Conservation (phyloP, 2,113 vertebrate species). For the Oryzias celebensis region DNA sequence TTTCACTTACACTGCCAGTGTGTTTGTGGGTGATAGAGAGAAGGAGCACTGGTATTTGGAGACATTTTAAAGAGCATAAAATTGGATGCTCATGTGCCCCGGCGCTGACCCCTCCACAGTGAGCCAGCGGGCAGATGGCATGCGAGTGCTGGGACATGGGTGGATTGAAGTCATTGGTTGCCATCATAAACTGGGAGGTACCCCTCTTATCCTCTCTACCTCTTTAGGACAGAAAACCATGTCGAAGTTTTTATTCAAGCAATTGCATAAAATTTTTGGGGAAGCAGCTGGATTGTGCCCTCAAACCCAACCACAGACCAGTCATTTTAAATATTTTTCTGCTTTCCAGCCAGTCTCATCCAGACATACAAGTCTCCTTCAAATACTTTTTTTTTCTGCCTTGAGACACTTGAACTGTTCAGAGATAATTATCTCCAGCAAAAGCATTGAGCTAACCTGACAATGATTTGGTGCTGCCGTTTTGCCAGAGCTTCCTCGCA, state of each 20-base stretch:
- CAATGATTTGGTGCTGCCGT: slow-evolving; percentile 32
- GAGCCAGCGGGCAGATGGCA: slow-evolving; percentile 52
- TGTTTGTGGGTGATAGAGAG: slow-evolving; percentile 19
- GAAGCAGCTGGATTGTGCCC: slow-evolving; percentile 35
- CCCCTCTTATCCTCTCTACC: slow-evolving; percentile 43
- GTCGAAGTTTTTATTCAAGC: neutral
- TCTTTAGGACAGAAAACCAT: slow-evolving; percentile 42
- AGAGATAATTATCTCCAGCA: slow-evolving; percentile 44
- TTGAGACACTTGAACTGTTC: slow-evolving; percentile 42
- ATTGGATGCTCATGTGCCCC: slow-evolving; percentile 50
- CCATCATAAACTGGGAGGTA: slow-evolving; percentile 36
- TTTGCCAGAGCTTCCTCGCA: slow-evolving; percentile 37
- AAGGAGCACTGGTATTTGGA: slow-evolving; percentile 23
- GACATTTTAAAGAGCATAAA: slow-evolving; percentile 49
- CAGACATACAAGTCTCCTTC: slow-evolving; percentile 4
- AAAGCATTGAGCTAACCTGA: slow-evolving; percentile 25
- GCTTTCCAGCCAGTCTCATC: too few relatives aligned
- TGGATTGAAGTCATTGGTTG: slow-evolving; percentile 36
- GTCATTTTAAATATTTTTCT: slow-evolving; percentile 34
- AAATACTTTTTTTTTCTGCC: slow-evolving; percentile 12
- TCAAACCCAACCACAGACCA: slow-evolving; percentile 39
- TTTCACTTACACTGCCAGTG: slow-evolving; percentile 41
- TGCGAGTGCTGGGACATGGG: slow-evolving; percentile 40
- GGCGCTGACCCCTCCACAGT: slow-evolving; percentile 42
- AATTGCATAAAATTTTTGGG: slow-evolving; percentile 10